phyloP scores from a whole-genome alignment of 2,113 vertebrate species.

The Nothocercus nigrocapillus region DNA sequence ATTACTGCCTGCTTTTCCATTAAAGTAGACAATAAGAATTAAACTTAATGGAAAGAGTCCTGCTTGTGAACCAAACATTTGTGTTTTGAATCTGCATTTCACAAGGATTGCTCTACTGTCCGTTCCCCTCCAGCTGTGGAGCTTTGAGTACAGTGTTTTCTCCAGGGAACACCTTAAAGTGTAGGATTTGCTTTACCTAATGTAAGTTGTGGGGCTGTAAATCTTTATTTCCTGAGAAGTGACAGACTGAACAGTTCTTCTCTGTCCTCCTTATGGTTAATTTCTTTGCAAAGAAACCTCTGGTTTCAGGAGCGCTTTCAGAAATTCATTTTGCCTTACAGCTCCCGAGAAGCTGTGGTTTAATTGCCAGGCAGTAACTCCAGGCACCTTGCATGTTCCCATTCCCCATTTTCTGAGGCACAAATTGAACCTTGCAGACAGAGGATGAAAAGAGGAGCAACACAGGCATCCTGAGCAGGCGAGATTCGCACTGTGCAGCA shows the following conservation, averaged over 20 bases:
- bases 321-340: slow-evolving; percentile 10
- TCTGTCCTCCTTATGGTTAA: background rate
- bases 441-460: background rate
- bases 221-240: background rate
- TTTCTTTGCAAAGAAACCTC: slow-evolving; percentile 1
- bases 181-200: background rate
- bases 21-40: rapidly evolving
- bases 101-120: rapidly evolving
- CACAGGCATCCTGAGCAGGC: background rate
- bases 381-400: slow-evolving; percentile 15
- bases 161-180: background rate
- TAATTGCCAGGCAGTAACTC: slow-evolving; percentile 29
- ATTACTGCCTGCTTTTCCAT: background rate
- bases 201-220: background rate
- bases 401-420: slow-evolving; percentile 11
- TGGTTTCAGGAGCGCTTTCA: background rate
- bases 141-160: background rate
- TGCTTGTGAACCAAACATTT: background rate
- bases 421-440: background rate
- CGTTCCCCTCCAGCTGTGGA: background rate
- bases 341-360: background rate
- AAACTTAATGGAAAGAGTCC: background rate
- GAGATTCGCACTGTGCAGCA: background rate
- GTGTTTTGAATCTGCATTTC: rapidly evolving
- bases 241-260: background rate